Conservation (phyloP, 2,113 vertebrate species). For the Colius striatus region DNA sequence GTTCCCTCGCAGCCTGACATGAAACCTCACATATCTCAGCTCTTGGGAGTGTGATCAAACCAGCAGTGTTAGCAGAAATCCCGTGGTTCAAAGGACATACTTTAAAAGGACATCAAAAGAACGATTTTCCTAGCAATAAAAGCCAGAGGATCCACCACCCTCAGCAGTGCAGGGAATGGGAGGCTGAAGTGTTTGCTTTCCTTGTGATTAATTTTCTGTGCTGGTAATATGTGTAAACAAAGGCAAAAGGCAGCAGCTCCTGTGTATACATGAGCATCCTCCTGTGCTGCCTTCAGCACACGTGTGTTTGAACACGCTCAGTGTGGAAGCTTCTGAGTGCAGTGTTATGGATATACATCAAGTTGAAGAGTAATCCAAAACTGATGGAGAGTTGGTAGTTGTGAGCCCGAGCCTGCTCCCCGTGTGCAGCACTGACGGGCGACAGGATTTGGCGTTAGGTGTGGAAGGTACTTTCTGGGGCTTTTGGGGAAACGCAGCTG, state of each 20-base stretch:
- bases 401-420: neutral
- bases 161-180: neutral
- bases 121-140: neutral
- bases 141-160: neutral
- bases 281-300: neutral
- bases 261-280: accelerated
- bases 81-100: neutral
- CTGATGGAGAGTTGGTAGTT: neutral
- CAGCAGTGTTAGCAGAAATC: accelerated
- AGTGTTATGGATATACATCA: accelerated
- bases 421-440: too few relatives aligned
- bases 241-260: neutral
- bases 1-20: neutral
- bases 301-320: neutral
- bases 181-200: neutral
- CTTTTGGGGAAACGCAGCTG: neutral
- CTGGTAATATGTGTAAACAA: neutral
- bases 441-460: too few relatives aligned
- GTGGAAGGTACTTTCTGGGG: too few relatives aligned
- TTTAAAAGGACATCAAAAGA: neutral
- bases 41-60: neutral
- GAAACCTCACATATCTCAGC: accelerated
- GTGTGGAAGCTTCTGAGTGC: accelerated
- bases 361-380: neutral
- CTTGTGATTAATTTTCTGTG: neutral